Conservation (phyloP, 1,140 invertebrate species). For the Drosophila novamexicana region DNA sequence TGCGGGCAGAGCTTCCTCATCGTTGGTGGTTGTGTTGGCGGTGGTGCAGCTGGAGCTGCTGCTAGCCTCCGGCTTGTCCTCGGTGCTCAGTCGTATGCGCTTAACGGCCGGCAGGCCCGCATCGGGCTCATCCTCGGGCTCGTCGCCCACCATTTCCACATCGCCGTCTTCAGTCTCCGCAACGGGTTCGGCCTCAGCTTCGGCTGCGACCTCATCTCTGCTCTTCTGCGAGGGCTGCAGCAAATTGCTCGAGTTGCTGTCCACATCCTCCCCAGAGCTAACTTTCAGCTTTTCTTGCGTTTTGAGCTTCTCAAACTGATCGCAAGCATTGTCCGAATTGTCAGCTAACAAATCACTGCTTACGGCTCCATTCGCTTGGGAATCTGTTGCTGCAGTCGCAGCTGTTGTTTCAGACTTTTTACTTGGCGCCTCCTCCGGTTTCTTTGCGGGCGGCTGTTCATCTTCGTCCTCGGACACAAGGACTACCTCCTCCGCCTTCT, state of each 20-base stretch:
- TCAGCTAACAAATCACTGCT: conserved; percentile 49
- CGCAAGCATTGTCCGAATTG: conserved; percentile 80
- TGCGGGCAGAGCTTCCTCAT: neutral
- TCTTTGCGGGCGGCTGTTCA: conserved; percentile 30
- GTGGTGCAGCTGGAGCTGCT: conserved; percentile 6
- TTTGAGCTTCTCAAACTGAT: conserved; percentile 68
- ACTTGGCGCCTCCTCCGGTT: neutral
- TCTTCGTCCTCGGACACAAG: conserved; percentile 69
- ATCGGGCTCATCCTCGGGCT: conserved; percentile 11
- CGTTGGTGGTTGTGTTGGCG: neutral
- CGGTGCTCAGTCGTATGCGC: conserved; percentile 56
- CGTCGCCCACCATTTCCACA: conserved; percentile 33
- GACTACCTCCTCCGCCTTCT: conserved; percentile 60
- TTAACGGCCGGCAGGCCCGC: conserved; percentile 45
- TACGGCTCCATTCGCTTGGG: conserved; percentile 43
- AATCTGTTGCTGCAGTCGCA: conserved; percentile 7
- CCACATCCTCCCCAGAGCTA: conserved; percentile 28
- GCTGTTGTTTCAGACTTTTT: conserved; percentile 3
- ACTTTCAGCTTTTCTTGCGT: conserved; percentile 34
- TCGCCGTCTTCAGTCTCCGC: conserved; percentile 27
- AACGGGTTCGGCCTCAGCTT: conserved; percentile 19
- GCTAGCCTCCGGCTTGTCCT: conserved; percentile 30
- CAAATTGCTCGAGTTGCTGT: conserved; percentile 74
- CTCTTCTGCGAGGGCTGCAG: conserved; percentile 52
- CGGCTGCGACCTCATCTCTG: conserved; percentile 3